Evolutionary conservation across 2,113 vertebrate genomes (phyloP), one percentile per base, ranked within the genome.

Genomic region (Zapornia atra): DNA sequence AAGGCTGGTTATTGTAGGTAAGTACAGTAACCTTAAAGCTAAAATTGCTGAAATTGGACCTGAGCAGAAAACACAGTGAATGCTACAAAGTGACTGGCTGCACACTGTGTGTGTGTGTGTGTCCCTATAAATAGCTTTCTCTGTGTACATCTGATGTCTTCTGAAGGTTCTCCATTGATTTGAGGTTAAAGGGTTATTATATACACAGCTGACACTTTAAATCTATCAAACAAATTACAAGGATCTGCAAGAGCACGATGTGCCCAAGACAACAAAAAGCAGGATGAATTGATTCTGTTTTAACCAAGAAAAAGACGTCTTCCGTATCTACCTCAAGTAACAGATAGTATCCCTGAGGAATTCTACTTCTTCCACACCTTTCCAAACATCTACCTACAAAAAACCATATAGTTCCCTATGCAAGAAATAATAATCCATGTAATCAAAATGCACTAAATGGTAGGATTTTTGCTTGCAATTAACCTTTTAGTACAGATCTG

Each of bases 101-200:
- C n/a, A 33, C 18, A 31, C 22, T 48, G 48, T 22, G 48, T 13
- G 6, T 28, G 33, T 16, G 46, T 31, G 14, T 46, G 13, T 29
- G 10, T 11, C 8, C 59, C 5, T 46, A 0, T 29, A 0, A 25
- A 1, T 6, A 42, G 40, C 80, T 17, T 77, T 34, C 54, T 59
- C 15, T 29, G 0, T 16, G n/a, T 33, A 13, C 6, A 66, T 11
- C 48, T 75, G 83, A 51, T 2, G 5, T 53, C 28, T 51, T 34
- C 12, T 81, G 36, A 64, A 87, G 26, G 33, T 21, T 75, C 44
- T 64, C 56, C 84, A 42, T 38, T 38, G 33, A 42, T 75, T 4
- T 84, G 64, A 89, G 73, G 46, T 51, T 38, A 90, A 85, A 80
- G 5, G 5, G 13, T 38, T 25, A 28, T 31, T 60, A 56, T 6